Percentiles rank a stretch among this genome's conserved stretches.
These are phyloP conservation scores for Desoria tigrina DNA, from an alignment of 2,888 invertebrate species.

Conservation along the genomic window DNA sequence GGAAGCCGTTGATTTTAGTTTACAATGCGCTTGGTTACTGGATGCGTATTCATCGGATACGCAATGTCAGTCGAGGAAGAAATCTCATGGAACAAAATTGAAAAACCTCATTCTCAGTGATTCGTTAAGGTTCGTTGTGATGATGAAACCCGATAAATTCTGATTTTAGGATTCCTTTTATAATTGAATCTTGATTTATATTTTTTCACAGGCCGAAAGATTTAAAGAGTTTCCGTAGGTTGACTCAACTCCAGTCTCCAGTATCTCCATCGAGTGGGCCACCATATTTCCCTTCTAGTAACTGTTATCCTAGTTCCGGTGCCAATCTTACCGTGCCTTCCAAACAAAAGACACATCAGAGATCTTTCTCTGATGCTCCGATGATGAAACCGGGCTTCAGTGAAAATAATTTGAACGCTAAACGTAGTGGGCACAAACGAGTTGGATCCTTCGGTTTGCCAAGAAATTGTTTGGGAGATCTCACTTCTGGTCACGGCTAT, in stretches of 20 bases:
- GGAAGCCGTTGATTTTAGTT: constrained; percentile 90
- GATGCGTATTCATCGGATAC: constrained; percentile 87
- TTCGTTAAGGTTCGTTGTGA: constrained; percentile 60
- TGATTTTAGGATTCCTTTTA: not conserved
- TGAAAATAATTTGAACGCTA: constrained; percentile 41
- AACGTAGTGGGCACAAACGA: constrained; percentile 46
- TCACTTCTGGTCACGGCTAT: constrained; percentile 91
- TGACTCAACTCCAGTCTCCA: constrained; percentile 47
- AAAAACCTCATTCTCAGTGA: constrained; percentile 73
- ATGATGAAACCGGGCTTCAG: constrained; percentile 63
- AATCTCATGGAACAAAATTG: constrained; percentile 73
- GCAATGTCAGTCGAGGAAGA: constrained; percentile 68
- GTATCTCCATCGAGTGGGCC: constrained; percentile 44
- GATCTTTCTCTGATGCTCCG: constrained; percentile 74
- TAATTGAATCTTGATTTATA: too few species aligned
- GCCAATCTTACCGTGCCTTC: constrained; percentile 7
- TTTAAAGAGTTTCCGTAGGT: constrained; percentile 47
- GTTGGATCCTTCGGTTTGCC: constrained; percentile 53
- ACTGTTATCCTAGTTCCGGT: not conserved
- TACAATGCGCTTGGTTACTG: constrained; percentile 93
- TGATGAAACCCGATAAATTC: not conserved
- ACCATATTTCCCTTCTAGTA: constrained; percentile 52
- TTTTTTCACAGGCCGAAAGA: constrained; percentile 48
- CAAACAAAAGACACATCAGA: constrained; percentile 71
- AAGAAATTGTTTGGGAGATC: constrained; percentile 70